Evolutionary conservation across 2,888 invertebrate species (phyloP), one percentile per base, ranked within the genome.

Genomic region (Boloria selene): DNA sequence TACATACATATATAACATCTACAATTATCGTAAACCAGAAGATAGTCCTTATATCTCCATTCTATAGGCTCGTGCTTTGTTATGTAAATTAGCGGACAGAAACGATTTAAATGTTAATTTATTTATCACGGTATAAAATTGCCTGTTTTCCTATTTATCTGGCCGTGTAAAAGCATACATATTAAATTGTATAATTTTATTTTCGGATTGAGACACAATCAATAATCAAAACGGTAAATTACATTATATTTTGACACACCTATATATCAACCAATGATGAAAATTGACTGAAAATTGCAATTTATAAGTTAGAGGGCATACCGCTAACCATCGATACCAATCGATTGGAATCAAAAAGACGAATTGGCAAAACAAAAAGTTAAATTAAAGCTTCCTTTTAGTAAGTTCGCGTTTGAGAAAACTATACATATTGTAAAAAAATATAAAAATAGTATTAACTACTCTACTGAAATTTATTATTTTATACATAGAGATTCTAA

Each of bases 101-200:
- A 84, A 88, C 85, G 84, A 88, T 90, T 89, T 85, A 87, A 86
- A 90, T 90, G 89, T 80, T 87, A 90, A 90, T 90, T 86, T 82
- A 83, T 85, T 85, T 85, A 81, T 76, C 77, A 74, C 70, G 65
- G 77, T 77, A 77, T 75, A 74, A 79, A 81, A 81, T 79, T 75
- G 76, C 70, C 71, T 67, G 68, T 73, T 74, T 74, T 62, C 68
- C 69, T 74, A 73, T 76, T 77, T 77, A 77, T 76, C 76, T 77
- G 76, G 71, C 75, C 77, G 72, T 73, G 71, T 74, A 70, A 74
- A 68, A 47, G 58, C 53, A 58, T 58, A 53, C 53, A 53, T 47
- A 53, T 66, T 58, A 56, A 52, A 60, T 42, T 14, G 45, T 16
- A 44, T 44, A 42, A 26, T 51, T 61, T 66, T 26, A 58, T 49